Conservation (phyloP, 2,888 invertebrate species). For the Drosophila rubida region DNA sequence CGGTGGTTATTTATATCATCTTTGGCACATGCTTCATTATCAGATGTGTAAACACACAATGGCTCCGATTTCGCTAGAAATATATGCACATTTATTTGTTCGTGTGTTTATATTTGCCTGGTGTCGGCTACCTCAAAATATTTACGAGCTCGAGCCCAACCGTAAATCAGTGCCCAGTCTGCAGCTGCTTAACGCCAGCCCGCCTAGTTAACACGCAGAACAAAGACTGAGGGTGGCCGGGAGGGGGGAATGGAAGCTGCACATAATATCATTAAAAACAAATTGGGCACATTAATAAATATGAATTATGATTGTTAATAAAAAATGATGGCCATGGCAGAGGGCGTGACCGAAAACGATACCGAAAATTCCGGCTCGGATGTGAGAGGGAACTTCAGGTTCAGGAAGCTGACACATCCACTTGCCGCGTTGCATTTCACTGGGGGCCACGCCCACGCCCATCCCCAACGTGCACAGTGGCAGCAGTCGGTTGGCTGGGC, state of each 20-base stretch:
- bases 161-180: conserved; percentile 44
- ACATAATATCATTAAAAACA: conserved; percentile 67
- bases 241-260: conserved; percentile 6
- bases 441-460: conserved; percentile 19
- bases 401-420: conserved; percentile 35
- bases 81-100: conserved; percentile 4
- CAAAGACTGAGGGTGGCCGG: background rate
- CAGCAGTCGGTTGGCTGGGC: background rate
- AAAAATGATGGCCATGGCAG: conserved; percentile 51
- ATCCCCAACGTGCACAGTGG: no score
- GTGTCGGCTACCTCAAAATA: conserved; percentile 29
- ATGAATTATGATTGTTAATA: conserved; percentile 73
- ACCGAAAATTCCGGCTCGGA: conserved; percentile 13
- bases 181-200: conserved; percentile 20
- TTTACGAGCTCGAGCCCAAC: conserved; percentile 38
- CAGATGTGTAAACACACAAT: conserved; percentile 44
- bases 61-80: conserved; percentile 30
- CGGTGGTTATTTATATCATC: background rate
- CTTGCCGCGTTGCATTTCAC: conserved; percentile 36
- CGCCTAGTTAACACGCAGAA: background rate
- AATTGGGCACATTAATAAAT: conserved; percentile 75
- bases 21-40: conserved; percentile 35
- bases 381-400: conserved; percentile 21
- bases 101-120: conserved; percentile 15
- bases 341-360: conserved; percentile 23